Base-by-base conservation (phyloP, 53 echinoderm and acorn worm species). In the Pentamera pediparva region DNA sequence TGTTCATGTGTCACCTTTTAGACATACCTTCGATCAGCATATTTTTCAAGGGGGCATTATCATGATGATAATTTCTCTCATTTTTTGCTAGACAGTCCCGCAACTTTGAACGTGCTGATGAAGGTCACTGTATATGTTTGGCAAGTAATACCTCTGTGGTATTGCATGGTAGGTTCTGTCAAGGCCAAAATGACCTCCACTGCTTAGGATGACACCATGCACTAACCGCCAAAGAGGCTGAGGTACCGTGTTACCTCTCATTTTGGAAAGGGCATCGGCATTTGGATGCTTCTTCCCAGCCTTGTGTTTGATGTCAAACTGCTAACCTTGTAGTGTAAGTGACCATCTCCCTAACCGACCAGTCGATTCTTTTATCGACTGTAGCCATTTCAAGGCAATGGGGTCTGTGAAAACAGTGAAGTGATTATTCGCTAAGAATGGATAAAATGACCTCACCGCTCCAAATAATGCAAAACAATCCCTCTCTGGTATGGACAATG, bases 21-120 rank as follows among this genome's bases (percentile, higher is more conserved):
- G 76, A 83, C 3, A 74, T 56, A 8, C 75, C 77, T 4, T 43
- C 70, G 1, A 62, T 58, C 2, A 77, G 83, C 59, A 76, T 58
- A 30, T 65, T 65, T 28, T 50, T 39, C 37, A 83, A 59, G 29
- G 83, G 77, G 4, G 76, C 82, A 26, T 43, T 54, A 3, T 19
- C 4, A 13, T 37, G 51, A 56, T 83, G 83, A 17, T 43, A 48
- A 58, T 75, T 69, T 39, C 76, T 69, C 33, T 76, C n/a, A n/a
- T 76, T 24, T 39, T 27, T 9, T 34, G 22, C 38, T 83, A 77
- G 41, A 70, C 69, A 5, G 52, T 39, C 45, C 58, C 59, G 60
- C 76, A 83, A 54, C 65, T 75, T 22, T 76, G 65, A n/a, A 83
- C 77, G 77, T 83, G 77, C 6, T 12, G 13, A 43, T 56, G 31